Conservation (phyloP, 1,140 invertebrate genomes). For the Lepidostoma basale region DNA sequence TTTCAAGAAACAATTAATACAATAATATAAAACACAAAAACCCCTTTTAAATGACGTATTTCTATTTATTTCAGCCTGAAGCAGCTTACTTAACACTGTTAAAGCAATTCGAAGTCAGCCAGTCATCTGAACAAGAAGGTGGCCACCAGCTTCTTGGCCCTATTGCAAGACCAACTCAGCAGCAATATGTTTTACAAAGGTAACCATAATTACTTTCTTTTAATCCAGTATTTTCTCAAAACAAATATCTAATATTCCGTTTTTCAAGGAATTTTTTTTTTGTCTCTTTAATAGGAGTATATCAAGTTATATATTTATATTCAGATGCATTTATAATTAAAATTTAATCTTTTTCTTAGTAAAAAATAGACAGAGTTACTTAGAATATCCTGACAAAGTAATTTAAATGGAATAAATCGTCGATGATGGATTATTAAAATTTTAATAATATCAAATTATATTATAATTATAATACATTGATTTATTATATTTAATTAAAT, state of each 20-base stretch:
- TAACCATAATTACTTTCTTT: constrained; percentile 8
- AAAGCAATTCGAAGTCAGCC: constrained; percentile 28
- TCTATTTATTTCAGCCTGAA: constrained; percentile 33
- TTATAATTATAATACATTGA: no score
- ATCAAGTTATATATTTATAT: neutral
- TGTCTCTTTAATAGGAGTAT: neutral
- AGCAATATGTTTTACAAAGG: constrained; percentile 42
- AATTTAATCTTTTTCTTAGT: neutral
- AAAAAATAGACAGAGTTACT: neutral
- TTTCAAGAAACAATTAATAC: no score
- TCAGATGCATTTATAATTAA: neutral
- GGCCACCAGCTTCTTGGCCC: no score
- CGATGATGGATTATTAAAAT: no score
- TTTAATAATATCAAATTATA: no score
- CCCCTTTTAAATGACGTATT: no score
- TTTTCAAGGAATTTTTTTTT: no score
- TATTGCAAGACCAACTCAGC: constrained; percentile 26
- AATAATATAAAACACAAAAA: no score
- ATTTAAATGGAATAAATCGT: no score
- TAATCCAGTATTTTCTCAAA: neutral
- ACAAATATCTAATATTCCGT: neutral
- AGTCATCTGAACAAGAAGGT: constrained; percentile 14
- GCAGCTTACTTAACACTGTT: constrained; percentile 37
- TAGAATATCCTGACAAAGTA: no score
- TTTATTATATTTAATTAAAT: no score